Evolutionary conservation across 1,140 invertebrate species (phyloP), one percentile per base, ranked within the genome.

Genomic region (Drosophila virilis): DNA sequence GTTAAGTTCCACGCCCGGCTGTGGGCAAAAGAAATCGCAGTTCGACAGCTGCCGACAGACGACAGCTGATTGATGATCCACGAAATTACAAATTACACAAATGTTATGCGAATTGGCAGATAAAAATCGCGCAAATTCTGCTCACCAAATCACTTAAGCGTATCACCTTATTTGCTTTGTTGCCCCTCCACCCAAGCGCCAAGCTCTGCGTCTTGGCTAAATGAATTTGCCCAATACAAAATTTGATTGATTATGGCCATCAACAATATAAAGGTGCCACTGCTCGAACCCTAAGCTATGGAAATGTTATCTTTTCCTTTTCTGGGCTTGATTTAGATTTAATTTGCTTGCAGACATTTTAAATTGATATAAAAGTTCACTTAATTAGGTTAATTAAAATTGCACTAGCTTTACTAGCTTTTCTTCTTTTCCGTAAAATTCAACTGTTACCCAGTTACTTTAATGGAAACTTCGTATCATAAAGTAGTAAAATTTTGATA

Each of bases 71-170:
- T 89, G 84, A 89, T 89, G 84, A 89, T 89, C 62, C 77, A 72
- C 74, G 54, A 89, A 89, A 89, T 89, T 89, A 89, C 84, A 89
- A 89, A 89, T 89, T 89, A 89, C 80, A 89, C 77, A 89, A 80
- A 84, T 80, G 77, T 55, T 77, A 72, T 71, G 73, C 79, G 71
- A 80, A 80, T 77, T 65, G 81, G 61, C 60, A 81, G 78, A 68
- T 75, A 86, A 81, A 78, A 75, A 80, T 67, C 62, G 58, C 13
- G 55, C 22, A 28, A 45, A 13, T 35, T 33, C 50, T 40, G 57
- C 71, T 46, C 32, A 57, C 52, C 64, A 43, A 79, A 59, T 85
- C 81, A 85, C 77, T 80, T 85, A 85, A 75, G 74, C 74, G 54
- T 69, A 80, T 78, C 80, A 83, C 80, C 73, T 84, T 84, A 62